Percentiles rank a stretch among this genome's conserved stretches.
Conservation (phyloP, 2,888 invertebrate species). For the Dioctria linearis region DNA sequence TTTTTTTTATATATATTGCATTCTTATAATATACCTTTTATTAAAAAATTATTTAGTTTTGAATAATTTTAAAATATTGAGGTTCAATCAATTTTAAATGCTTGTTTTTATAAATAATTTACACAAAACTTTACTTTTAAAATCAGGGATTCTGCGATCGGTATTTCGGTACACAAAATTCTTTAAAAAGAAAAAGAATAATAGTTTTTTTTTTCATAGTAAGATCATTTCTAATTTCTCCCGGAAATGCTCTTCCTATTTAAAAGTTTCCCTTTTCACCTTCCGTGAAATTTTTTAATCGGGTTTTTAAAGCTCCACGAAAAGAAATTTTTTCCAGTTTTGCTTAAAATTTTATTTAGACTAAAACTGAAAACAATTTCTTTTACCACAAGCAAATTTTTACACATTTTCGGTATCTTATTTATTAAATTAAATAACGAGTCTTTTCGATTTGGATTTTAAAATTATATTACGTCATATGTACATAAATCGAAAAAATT, state of each 20-base stretch:
- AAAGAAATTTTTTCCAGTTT: conserved; percentile 43
- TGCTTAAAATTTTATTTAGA: conserved; percentile 20
- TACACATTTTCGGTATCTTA: conserved; percentile 21
- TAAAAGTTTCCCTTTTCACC: conserved; percentile 23
- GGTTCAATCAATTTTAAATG: conserved; percentile 28
- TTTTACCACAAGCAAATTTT: background rate
- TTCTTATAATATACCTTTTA: too few relatives aligned
- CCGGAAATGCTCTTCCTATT: background rate
- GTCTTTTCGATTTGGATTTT: conserved; percentile 25
- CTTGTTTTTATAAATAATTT: conserved; percentile 48
- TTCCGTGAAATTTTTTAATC: background rate
- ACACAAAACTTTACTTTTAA: conserved; percentile 21
- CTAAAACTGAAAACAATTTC: conserved; percentile 44
- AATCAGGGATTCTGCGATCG: conserved; percentile 40
- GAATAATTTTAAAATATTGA: too few relatives aligned
- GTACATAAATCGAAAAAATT: conserved; percentile 11
- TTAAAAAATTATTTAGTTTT: too few relatives aligned
- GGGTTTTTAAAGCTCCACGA: background rate
- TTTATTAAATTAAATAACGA: conserved; percentile 28
- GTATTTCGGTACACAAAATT: conserved; percentile 27
- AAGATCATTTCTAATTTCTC: conserved; percentile 7
- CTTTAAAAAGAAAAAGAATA: background rate
- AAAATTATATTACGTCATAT: background rate
- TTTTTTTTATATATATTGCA: background rate
- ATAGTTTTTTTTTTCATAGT: background rate